These are phyloP conservation scores for Eudorcas thomsonii DNA, from an alignment of 2,113 vertebrate genomes.

Conservation along the genomic window DNA sequence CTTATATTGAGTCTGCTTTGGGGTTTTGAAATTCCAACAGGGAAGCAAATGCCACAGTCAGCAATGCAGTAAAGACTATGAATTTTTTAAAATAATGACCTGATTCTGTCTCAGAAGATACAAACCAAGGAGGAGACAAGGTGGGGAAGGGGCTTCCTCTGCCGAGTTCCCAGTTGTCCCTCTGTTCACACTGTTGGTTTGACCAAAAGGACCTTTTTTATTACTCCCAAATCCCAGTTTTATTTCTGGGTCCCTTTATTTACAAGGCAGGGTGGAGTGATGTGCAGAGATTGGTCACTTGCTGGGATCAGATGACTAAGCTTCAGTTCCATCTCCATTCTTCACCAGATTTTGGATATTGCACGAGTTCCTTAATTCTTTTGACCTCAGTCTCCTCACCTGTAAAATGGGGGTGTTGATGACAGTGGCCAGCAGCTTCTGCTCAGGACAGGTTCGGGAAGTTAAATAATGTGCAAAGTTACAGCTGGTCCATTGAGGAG, in stretches of 20 bases:
- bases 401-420: not conserved
- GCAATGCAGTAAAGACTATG: not conserved
- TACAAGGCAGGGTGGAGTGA: not conserved
- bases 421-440: not conserved
- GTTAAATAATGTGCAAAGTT: no score
- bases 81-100: not conserved
- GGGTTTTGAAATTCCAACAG: conserved; percentile 50
- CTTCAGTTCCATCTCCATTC: not conserved
- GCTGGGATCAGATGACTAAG: not conserved
- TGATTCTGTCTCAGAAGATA: not conserved
- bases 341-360: not conserved
- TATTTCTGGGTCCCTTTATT: not conserved
- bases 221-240: not conserved
- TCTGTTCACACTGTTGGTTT: not conserved
- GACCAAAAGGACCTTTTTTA: not conserved
- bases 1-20: not conserved
- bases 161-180: not conserved
- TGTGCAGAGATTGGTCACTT: no score
- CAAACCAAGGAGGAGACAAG: not conserved
- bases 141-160: fast-evolving
- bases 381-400: not conserved
- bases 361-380: not conserved
- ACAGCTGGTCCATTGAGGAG: fast-evolving
- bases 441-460: not conserved
- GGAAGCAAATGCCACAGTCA: conserved; percentile 27